Evolutionary conservation across 2,113 vertebrate genomes (phyloP), one percentile per base, ranked within the genome.

Genomic region (Barnardius zonarius): DNA sequence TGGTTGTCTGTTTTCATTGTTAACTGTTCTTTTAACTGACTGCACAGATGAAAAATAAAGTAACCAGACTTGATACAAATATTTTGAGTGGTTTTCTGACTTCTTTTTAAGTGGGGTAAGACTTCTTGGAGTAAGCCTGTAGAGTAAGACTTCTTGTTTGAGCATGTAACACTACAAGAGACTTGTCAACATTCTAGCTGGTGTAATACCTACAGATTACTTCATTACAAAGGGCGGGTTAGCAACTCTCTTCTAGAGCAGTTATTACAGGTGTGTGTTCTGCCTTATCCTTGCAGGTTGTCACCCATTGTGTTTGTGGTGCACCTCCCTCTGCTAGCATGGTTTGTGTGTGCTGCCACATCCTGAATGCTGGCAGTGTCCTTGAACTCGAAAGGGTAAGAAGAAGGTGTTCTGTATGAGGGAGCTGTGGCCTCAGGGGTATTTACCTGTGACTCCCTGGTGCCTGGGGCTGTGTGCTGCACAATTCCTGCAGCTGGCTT

Each of bases 1-100:
- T 97, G 96, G 61, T 92, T 94, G 87, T 97, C 92, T 80, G 35
- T 93, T 79, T 90, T 73, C 84, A 92, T 92, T 6, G 33, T 97
- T 97, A 95, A 95, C 90, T 96, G 68, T 95, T 96, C 88, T 95
- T 97, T 96, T 95, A 90, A 96, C 81, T 95, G 76, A 96, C 94
- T 92, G 90, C 92, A 93, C 90, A 96, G 54, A 95, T 74, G 92
- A 97, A 95, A 94, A 97, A 96, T 96, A 96, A 97, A 96, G 91
- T 90, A 96, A 95, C 43, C 64, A 92, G 88, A 82, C 82, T 89
- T 95, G 79, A 94, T 80, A 83, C 11, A 20, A 80, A 37, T 85
- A 54, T 39, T 66, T 46, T 0, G 13, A 66, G 44, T 86, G 72
- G 27, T 37, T 86, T 84, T 64, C 46, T 92, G 75, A 10, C 23